Evolutionary conservation across 2,797 vertebrate genomes (phyloP), one percentile per base, ranked within the genome.

Genomic region (Geotrypetes seraphini): DNA sequence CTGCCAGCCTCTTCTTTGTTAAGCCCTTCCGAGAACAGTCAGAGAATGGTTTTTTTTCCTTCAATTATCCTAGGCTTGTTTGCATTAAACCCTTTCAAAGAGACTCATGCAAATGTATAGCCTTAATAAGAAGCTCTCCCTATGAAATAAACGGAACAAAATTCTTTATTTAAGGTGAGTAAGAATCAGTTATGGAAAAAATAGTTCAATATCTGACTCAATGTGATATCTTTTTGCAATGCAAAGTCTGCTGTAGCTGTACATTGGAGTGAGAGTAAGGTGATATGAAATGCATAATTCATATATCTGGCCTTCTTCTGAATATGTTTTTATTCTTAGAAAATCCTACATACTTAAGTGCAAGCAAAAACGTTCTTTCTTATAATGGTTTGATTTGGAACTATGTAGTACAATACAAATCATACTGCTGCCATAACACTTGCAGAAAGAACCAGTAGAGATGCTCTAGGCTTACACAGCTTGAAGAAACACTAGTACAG

Each of bases 11-110:
- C 57, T 73, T 85, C 76, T 82, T 82, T 82, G 80, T 88, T 81
- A 77, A 83, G 72, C 73, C 78, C 62, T 78, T 72, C 66, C 74
- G 76, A 85, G 83, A 84, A 76, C 76, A 81, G 83, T 76, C 77
- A 71, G 60, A 72, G 86, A 82, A 81, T 78, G 46, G 64, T 64
- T 85, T 78, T n/a, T n/a, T n/a, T 85, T 64, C 74, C 79, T 89
- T 91, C 86, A 92, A 93, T 97, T 94, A 94, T 90, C 75, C 80
- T 73, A 69, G 78, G 64, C 83, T 88, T 86, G 84, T 92, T 91
- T 95, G 88, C 84, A 85, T 85, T 83, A 82, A 84, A 75, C 76
- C 71, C 76, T 78, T 85, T 79, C 69, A 67, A 69, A 69, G 62
- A 61, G 68, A 68, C 41, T 22, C 57, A 63, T 25, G 49, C 70